Conservation (phyloP, 2,113 vertebrate species). For the Chionomys nivalis region DNA sequence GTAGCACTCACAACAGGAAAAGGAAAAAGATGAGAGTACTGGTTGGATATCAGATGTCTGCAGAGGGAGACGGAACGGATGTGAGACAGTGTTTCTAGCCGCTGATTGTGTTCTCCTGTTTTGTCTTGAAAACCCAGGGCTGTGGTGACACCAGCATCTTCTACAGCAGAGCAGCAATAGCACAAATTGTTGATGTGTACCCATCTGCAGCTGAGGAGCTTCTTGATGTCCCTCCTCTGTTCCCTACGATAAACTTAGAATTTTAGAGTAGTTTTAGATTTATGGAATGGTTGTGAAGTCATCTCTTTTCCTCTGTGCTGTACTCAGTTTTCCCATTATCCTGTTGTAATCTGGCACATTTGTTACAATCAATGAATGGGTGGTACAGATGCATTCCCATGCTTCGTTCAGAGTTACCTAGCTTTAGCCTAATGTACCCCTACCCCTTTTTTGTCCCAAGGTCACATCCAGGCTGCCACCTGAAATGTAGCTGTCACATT, state of each 20-base stretch:
- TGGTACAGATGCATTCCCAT: background rate
- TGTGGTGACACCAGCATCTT: too few species aligned
- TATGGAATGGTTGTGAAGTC: background rate
- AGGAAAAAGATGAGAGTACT: background rate
- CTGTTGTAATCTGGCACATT: background rate
- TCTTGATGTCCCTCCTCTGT: background rate
- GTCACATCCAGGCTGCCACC: background rate
- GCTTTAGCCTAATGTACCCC: background rate
- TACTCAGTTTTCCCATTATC: background rate
- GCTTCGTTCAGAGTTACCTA: background rate
- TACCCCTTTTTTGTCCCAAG: background rate
- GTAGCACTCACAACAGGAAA: background rate
- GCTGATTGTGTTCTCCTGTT: background rate
- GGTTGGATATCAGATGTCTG: background rate
- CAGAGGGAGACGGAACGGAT: background rate
- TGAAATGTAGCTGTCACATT: background rate
- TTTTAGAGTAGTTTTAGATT: background rate
- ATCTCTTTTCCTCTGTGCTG: background rate
- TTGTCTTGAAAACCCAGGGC: background rate
- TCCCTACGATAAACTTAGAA: background rate
- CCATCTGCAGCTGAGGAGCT: background rate
- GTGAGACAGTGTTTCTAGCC: background rate
- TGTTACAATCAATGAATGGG: background rate
- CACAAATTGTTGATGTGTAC: background rate
- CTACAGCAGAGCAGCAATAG: background rate